Percentiles rank a stretch among this genome's conserved stretches.
phyloP scores from a whole-genome alignment of 1,140 invertebrate genomes.

The Aphaenogaster ashmeadi region DNA sequence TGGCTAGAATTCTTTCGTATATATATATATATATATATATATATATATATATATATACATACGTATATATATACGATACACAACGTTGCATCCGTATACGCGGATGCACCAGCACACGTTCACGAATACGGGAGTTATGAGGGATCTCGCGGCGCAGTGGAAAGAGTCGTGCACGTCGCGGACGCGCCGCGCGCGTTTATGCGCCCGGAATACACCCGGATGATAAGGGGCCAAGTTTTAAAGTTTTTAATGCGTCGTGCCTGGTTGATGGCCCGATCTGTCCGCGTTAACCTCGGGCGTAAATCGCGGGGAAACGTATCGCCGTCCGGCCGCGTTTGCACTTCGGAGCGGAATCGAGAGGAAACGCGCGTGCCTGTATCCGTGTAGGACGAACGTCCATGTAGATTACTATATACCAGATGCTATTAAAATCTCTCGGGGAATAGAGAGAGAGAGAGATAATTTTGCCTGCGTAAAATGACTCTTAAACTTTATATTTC shows the following conservation, averaged over 20 bases:
- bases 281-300: not conserved
- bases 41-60: not conserved
- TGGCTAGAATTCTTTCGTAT: slow-evolving; percentile 45
- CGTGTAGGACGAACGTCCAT: not conserved
- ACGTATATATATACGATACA: not conserved
- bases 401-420: not conserved
- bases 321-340: not conserved
- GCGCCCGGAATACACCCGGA: not conserved
- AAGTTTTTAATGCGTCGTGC: slow-evolving; percentile 29
- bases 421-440: slow-evolving; percentile 9
- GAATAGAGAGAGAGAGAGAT: not conserved
- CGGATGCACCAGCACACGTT: not conserved
- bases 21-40: not conserved
- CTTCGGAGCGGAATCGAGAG: not conserved
- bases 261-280: slow-evolving; percentile 16
- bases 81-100: not conserved
- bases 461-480: not conserved
- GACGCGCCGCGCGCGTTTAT: slow-evolving; percentile 9
- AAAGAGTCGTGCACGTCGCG: slow-evolving; percentile 18
- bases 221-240: slow-evolving; percentile 29
- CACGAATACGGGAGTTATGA: not conserved
- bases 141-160: slow-evolving; percentile 12
- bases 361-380: not conserved
- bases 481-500: not conserved
- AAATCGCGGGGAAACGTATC: not conserved